Evolutionary conservation across 2,113 vertebrate genomes (phyloP).

Genomic region (Scomber scombrus): DNA sequence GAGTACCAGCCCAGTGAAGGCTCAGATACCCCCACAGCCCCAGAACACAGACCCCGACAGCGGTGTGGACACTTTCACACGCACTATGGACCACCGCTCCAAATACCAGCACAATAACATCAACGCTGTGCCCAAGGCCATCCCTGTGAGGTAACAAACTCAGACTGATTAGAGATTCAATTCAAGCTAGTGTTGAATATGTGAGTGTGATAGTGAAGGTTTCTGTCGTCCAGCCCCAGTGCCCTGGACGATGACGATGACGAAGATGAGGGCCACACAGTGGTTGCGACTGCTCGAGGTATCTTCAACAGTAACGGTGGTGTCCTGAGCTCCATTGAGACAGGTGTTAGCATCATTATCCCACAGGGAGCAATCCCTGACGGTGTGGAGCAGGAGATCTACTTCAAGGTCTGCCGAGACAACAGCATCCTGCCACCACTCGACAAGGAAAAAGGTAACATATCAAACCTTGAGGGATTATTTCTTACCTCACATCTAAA

Average conservation of each 20-base stretch:
- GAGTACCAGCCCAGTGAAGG: constrained; percentile 85
- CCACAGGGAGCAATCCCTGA: constrained; percentile 98
- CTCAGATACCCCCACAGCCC: constrained; percentile 85
- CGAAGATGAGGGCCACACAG: constrained; percentile 96
- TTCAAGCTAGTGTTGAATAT: background rate
- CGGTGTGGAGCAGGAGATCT: constrained; percentile 97
- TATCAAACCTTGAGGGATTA: background rate
- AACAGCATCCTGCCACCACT: constrained; percentile 99
- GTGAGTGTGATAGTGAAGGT: constrained; percentile 14
- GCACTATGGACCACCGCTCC: constrained; percentile 89
- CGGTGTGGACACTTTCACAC: constrained; percentile 89
- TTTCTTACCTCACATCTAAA: background rate
- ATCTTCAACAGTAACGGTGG: constrained; percentile 97
- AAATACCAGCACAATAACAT: constrained; percentile 94
- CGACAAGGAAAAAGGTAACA: constrained; percentile 98
- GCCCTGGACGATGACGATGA: constrained; percentile 96
- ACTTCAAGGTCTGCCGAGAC: constrained; percentile 99
- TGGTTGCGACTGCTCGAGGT: constrained; percentile 96
- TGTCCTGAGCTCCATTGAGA: constrained; percentile 98
- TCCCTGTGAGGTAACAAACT: constrained; percentile 93
- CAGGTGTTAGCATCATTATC: constrained; percentile 98
- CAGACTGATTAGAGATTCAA: background rate
- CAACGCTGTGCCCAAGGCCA: constrained; percentile 93
- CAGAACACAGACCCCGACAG: constrained; percentile 88
- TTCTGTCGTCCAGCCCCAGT: constrained; percentile 86